phyloP scores from a whole-genome alignment of 1,140 invertebrate genomes.

The Ctenoplectra terminalis region DNA sequence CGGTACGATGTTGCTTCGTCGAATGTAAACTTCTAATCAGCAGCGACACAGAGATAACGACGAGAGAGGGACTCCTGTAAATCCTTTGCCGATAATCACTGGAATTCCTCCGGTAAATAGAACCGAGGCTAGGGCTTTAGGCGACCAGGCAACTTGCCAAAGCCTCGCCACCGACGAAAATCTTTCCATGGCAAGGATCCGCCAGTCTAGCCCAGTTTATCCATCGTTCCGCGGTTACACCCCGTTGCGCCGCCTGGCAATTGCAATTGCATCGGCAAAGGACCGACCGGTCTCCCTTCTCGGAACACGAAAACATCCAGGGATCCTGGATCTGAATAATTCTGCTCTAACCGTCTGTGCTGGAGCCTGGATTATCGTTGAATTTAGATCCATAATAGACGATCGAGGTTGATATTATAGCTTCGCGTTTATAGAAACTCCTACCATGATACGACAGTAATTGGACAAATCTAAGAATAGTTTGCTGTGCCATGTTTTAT shows the following conservation, averaged over 20 bases:
- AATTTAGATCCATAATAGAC: neutral
- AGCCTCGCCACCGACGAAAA: conserved; percentile 5
- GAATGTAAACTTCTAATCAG: conserved; percentile 49
- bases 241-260: neutral
- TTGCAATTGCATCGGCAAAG: conserved; percentile 6
- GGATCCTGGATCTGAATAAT: neutral
- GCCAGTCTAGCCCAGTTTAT: conserved; percentile 13
- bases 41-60: conserved; percentile 3
- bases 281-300: too few relatives aligned
- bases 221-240: conserved; percentile 14
- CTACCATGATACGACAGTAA: too few relatives aligned
- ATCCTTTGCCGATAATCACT: conserved; percentile 48
- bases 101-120: conserved; percentile 48
- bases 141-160: conserved; percentile 27
- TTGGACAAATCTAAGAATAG: too few relatives aligned
- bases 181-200: conserved; percentile 20
- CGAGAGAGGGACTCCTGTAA: conserved; percentile 9
- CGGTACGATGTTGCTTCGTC: neutral
- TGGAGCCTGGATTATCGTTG: neutral
- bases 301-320: too few relatives aligned
- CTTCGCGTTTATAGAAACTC: too few relatives aligned
- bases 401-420: neutral
- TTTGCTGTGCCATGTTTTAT: too few relatives aligned
- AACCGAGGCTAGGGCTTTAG: neutral
- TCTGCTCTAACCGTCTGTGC: neutral